Base-by-base conservation (phyloP, 1,140 invertebrate genomes). In the Pararge aegeria region DNA sequence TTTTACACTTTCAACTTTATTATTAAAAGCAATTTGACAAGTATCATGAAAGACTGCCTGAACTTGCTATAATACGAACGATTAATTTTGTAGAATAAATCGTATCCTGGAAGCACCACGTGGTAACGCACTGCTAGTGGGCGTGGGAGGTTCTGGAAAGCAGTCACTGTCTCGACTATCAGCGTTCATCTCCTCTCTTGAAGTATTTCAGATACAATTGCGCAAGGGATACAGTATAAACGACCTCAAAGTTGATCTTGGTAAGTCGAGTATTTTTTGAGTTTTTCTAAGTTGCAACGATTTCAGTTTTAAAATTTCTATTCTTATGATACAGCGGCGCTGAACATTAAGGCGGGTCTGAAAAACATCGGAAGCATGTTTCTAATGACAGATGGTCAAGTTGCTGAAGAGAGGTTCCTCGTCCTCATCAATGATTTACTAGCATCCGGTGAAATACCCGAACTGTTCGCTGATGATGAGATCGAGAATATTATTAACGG, bases 91-190 rank as follows among this genome's bases (percentile, higher is more conserved):
- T 68, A 91, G 80, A 67, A 99, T 99, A 55, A 98, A 97, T 89
- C 93, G 98, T 57, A 98, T 99, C 61, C 87, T 99, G 59, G 97
- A 98, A 87, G 93, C 94, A 16, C 97, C 97, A 0, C 91, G 97
- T 66, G 97, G 97, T 18, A 98, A 98, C 81, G 97, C 97, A 0
- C 83, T 99, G 16, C 83, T 99, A 1, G 95, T 98, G 34, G 97
- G 98, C 34, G 97, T 98, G 1, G 97, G 98, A 48, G 98, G 98
- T 13, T 97, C 95, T 68, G 98, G 98, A 56, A 98, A 98, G 81
- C 97, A 98, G 85, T 97, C 96, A 21, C 89, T 98, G 7, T 95
- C 97, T 0, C 88, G 97, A 48, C 88, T 99, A 4, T 94, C 97
- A 0, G 94, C 97, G 0, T 98, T 95, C 74, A 97, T 99, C 34